Evolutionary conservation across 1,140 invertebrate species (phyloP).

Genomic region (Diorhabda carinulata): DNA sequence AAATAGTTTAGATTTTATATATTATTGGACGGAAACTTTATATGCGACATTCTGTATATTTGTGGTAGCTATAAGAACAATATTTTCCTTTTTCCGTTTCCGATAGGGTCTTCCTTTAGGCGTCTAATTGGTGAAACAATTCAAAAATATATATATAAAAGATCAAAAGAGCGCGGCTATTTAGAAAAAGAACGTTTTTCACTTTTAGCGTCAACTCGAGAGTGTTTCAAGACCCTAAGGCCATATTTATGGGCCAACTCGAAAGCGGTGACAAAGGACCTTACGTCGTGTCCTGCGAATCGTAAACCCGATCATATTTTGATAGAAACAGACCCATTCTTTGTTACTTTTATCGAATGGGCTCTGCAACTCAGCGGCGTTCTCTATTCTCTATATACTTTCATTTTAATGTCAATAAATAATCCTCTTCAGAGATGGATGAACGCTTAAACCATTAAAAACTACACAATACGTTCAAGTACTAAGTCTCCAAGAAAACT

Average conservation of each 20-base stretch:
- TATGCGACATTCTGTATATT: no score
- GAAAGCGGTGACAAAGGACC: constrained; percentile 20
- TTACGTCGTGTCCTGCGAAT: constrained; percentile 18
- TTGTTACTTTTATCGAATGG: constrained; percentile 20
- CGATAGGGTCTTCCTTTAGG: neutral
- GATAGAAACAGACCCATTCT: constrained; percentile 19
- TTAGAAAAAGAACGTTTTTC: constrained; percentile 22
- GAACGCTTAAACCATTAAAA: no score
- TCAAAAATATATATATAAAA: neutral
- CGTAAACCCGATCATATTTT: constrained; percentile 25
- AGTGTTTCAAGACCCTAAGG: constrained; percentile 9
- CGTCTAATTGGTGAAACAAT: constrained; percentile 2
- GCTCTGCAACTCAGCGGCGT: neutral
- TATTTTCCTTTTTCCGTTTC: no score
- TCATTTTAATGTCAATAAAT: no score
- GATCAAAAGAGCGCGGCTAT: constrained; percentile 6
- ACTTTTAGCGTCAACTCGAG: constrained; percentile 22
- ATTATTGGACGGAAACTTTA: no score
- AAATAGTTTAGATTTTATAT: no score
- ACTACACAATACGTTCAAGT: no score
- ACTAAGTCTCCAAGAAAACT: no score
- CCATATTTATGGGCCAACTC: constrained; percentile 17
- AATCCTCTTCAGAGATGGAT: no score
- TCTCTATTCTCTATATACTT: no score
- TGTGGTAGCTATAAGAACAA: no score